Conservation (phyloP, 2,113 vertebrate genomes). For the Microcebus tavaratra region DNA sequence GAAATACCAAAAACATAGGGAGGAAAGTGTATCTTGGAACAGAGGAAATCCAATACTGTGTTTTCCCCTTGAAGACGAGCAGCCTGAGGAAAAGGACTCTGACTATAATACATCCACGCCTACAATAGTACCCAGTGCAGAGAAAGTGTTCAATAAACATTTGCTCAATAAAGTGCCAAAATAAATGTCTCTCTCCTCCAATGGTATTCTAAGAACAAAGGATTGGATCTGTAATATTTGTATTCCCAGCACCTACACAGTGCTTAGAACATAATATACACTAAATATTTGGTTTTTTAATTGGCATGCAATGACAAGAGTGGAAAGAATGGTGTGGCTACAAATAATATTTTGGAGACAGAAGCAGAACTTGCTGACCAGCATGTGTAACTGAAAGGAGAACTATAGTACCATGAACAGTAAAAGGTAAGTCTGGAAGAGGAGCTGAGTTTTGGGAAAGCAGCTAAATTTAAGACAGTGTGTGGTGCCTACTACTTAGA, state of each 20-base stretch:
- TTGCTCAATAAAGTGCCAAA: not conserved
- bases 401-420: constrained; percentile 7
- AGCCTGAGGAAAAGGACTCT: not conserved
- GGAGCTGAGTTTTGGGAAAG: not conserved
- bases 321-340: not conserved
- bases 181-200: not conserved
- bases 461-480: constrained; percentile 41
- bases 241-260: constrained; percentile 22
- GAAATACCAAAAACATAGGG: not conserved
- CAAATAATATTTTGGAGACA: constrained; percentile 10
- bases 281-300: not conserved
- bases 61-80: not conserved
- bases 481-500: constrained; percentile 1
- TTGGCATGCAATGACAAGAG: not conserved
- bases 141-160: constrained; percentile 28
- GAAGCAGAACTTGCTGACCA: constrained; percentile 14
- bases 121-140: not conserved
- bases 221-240: not conserved
- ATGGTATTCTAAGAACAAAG: constrained; percentile 37
- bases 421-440: constrained; percentile 27
- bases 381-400: constrained; percentile 37
- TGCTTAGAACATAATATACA: constrained; percentile 22
- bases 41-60: constrained; percentile 18
- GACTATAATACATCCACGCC: not conserved
- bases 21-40: constrained; percentile 21